Conservation (phyloP, 2,113 vertebrate species). For the Brienomyrus longianalis region DNA sequence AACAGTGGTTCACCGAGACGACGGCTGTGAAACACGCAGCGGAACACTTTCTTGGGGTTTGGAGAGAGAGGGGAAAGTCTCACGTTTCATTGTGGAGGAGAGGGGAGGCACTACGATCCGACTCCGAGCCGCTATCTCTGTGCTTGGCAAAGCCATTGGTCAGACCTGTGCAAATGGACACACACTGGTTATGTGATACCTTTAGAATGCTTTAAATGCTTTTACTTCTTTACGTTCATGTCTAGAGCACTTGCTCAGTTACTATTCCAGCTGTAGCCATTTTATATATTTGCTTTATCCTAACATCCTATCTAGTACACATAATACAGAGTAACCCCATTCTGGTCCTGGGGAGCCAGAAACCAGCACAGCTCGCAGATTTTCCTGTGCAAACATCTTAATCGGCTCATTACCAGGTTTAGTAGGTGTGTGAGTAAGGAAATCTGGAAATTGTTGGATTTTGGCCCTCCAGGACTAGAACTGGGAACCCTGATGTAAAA, state of each 20-base stretch:
- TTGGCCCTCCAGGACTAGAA: background rate
- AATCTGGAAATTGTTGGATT: background rate
- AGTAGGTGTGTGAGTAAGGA: background rate
- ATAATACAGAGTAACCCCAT: background rate
- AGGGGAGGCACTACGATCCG: slow-evolving; percentile 67
- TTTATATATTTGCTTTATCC: background rate
- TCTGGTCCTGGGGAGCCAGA: background rate
- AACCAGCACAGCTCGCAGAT: background rate
- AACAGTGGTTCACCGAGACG: background rate
- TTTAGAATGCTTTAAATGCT: background rate
- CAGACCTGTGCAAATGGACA: slow-evolving; percentile 64
- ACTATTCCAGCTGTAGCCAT: background rate
- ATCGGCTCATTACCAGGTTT: background rate
- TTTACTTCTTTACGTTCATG: background rate
- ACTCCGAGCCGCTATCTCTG: slow-evolving; percentile 69
- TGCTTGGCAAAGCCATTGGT: slow-evolving; percentile 80
- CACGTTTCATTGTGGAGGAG: slow-evolving; percentile 76
- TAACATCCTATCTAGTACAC: background rate
- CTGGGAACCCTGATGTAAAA: background rate
- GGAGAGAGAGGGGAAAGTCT: slow-evolving; percentile 10
- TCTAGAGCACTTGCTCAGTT: background rate
- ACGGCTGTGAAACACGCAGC: background rate
- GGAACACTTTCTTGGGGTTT: background rate
- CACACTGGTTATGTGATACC: background rate
- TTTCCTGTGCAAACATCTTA: background rate